Evolutionary conservation across 2,113 vertebrate genomes (phyloP), one percentile per base, ranked within the genome.

Genomic region (Ammodytes dubius): DNA sequence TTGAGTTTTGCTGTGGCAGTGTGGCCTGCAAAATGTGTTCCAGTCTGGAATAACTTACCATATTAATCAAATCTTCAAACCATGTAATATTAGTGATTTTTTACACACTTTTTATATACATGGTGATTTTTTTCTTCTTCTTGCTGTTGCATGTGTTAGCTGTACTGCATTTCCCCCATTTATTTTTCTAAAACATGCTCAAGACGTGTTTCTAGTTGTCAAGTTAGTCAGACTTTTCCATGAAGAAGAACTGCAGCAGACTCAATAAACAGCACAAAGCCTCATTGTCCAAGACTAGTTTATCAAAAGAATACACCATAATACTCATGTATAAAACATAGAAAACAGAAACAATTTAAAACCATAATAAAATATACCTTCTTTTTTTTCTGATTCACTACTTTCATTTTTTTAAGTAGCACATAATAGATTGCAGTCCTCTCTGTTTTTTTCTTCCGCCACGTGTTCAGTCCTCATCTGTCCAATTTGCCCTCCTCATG

Each of bases 311-410:
- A 90, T 92, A 93, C 84, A 92, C 81, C 88, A 81, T 87, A 84
- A 88, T 93, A 75, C 75, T 79, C 77, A 86, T 61, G 84, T 92
- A 93, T 88, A 92, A 90, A 93, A 92, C 87, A 91, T 27, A 85
- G 17, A 88, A 89, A 89, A 87, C 81, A 81, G 58, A 52, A 87
- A 81, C 27, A 27, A 86, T 85, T 47, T 78, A 85, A 88, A 84
- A 84, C 88, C 84, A 81, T 92, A 92, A 89, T 91, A 93, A 94
- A 94, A 95, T 93, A 93, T 91, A 93, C 88, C 87, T 93, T 92
- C 85, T 89, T 83, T 89, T 88, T 89, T 83, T 89, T 88, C 56
- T 80, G 37, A 81, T 90, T 74, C 63, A 85, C 58, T 83, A 64
- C 65, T 35, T 66, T 49, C 27, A 27, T 83, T 50, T 75, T 66